Evolutionary conservation across 2,113 vertebrate species (phyloP), one percentile per base, ranked within the genome.

Genomic region (Syngnathus floridae): DNA sequence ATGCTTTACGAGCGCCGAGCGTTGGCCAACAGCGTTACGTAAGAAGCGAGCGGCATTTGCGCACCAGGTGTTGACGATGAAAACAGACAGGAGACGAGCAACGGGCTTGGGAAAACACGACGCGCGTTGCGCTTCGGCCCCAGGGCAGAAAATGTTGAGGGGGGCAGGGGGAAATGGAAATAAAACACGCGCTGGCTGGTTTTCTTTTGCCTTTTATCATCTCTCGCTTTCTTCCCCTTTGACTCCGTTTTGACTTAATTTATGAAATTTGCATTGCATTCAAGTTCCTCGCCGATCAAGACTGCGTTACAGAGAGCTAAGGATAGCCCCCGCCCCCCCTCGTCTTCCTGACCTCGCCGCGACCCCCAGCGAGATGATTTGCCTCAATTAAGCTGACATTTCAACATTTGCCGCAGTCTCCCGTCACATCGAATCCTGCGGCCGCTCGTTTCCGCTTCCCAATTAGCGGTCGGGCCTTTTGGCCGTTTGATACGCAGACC

Each of bases 321-420:
- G 82, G 78, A 80, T 71, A 65, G 79, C 46, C 17, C 46, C 46
- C 46, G 16, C 5, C 16, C 38, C 56, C 11, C 40, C 2, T 59
- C 64, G 70, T 74, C 65, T 36, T 67, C 64, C 65, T 51, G 74
- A 45, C 76, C 40, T 48, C 56, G 49, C 31, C 65, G 67, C 1
- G 65, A 49, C 64, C 67, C 59, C 74, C 46, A 77, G 79, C 62
- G 67, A 65, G 51, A 75, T 75, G 70, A 73, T 63, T 69, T 66
- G 73, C 22, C 73, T 86, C 60, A 85, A 84, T 90, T 77, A 71
- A 52, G 86, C 14, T 73, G 69, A 73, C 75, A 81, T 84, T 85
- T 88, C 67, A 79, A 88, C 81, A 62, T 61, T 67, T 43, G 72
- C 72, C 76, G 38, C 70, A 57, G 66, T 76, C 62, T 65, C 43